Evolutionary conservation across 2,113 vertebrate species (phyloP).

Genomic region (Cavia aperea): DNA sequence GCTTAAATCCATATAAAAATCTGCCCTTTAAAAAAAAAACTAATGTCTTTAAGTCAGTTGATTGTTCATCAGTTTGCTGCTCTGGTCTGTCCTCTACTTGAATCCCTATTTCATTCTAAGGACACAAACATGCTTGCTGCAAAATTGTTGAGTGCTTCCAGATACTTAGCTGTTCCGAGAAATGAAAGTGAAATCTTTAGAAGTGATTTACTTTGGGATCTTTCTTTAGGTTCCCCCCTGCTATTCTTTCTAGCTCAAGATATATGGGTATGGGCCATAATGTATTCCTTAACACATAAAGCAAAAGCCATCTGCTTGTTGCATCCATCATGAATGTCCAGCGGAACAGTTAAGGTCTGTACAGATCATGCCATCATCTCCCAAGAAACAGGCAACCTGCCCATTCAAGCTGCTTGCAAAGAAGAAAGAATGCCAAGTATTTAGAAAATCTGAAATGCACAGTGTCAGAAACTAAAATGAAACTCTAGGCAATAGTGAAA

Average conservation of each 20-base stretch:
- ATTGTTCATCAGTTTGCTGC: not conserved
- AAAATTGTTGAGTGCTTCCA: not conserved
- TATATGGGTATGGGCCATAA: not conserved
- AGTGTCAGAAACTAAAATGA: slow-evolving; percentile 51
- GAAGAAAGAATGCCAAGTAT: slow-evolving; percentile 59
- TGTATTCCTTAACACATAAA: not conserved
- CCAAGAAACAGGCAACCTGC: slow-evolving; percentile 47
- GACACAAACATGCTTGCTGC: not conserved
- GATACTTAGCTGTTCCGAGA: not conserved
- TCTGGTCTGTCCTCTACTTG: not conserved
- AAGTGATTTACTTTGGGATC: not conserved
- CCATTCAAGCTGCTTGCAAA: slow-evolving; percentile 34
- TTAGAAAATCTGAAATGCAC: slow-evolving; percentile 54
- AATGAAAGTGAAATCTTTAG: slow-evolving; percentile 25
- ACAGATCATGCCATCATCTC: not conserved
- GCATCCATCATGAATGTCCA: not conserved
- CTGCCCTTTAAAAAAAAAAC: not conserved
- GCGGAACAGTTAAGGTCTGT: not conserved
- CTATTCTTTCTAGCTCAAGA: not conserved
- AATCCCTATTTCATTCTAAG: not conserved
- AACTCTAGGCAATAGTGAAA: slow-evolving; percentile 16
- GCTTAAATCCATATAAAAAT: not conserved
- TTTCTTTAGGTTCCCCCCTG: not conserved
- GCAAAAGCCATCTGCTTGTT: slow-evolving; percentile 32
- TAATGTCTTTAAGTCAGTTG: not conserved